Percentiles rank a stretch among this genome's conserved stretches.
Evolutionary conservation across 1,140 invertebrate species (phyloP).

Genomic region (Leptoteleia sp.): DNA sequence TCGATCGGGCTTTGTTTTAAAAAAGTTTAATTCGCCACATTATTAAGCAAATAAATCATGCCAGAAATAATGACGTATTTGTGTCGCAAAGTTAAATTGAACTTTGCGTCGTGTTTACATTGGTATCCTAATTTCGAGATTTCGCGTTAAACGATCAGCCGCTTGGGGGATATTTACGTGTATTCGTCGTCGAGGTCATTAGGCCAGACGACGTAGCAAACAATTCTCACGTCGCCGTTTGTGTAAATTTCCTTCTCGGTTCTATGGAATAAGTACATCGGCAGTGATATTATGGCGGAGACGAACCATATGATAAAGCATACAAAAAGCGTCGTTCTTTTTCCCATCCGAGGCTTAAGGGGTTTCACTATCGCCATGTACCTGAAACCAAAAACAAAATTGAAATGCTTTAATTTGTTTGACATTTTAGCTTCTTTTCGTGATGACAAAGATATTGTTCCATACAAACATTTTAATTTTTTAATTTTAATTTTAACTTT

Average conservation of each 20-base stretch:
- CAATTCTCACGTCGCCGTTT: constrained; percentile 84
- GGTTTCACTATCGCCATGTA: constrained; percentile 97
- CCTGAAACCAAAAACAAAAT: constrained; percentile 81
- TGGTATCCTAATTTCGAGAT: constrained; percentile 9
- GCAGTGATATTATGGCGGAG: constrained; percentile 88
- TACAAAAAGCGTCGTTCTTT: constrained; percentile 89
- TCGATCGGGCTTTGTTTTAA: neutral
- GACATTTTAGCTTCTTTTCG: too few relatives aligned
- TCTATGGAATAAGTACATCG: constrained; percentile 91
- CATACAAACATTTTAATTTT: too few relatives aligned
- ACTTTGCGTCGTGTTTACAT: constrained; percentile 1
- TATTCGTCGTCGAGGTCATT: constrained; percentile 88
- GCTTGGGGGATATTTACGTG: constrained; percentile 84
- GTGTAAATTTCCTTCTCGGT: constrained; percentile 84
- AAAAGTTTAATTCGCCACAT: neutral
- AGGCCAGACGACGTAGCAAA: constrained; percentile 92
- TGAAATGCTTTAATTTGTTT: constrained; percentile 7
- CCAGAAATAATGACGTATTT: neutral
- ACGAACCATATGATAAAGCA: constrained; percentile 91
- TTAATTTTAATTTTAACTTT: too few relatives aligned
- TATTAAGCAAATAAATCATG: constrained; percentile 14
- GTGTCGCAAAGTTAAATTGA: neutral
- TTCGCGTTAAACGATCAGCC: neutral
- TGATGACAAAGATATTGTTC: too few relatives aligned
- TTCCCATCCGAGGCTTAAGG: constrained; percentile 90